Evolutionary conservation across 2,113 vertebrate genomes (phyloP).

Genomic region (Otolemur garnettii): DNA sequence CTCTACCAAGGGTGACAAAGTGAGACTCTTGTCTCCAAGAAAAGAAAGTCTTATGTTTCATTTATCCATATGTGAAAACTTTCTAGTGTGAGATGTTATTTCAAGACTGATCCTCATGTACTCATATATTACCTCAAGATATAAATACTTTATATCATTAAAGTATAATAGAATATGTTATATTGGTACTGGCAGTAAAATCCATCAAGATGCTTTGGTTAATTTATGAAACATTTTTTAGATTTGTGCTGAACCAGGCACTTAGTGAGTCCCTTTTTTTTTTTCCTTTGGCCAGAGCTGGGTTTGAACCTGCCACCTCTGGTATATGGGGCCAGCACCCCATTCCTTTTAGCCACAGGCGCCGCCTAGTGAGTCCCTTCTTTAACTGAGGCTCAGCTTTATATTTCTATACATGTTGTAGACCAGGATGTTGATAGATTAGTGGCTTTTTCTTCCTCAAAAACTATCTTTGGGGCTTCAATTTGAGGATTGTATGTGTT

Average conservation of each 20-base stretch:
- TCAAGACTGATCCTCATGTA: slow-evolving; percentile 14
- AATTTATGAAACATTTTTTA: slow-evolving; percentile 45
- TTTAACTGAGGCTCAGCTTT: slow-evolving; percentile 29
- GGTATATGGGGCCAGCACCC: too few relatives aligned
- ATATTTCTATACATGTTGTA: background rate
- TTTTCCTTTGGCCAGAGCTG: too few relatives aligned
- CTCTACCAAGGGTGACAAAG: too few relatives aligned
- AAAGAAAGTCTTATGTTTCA: slow-evolving; percentile 18
- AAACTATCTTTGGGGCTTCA: background rate
- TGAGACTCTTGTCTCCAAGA: too few relatives aligned
- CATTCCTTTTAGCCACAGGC: too few relatives aligned
- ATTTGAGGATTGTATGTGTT: background rate
- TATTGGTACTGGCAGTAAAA: slow-evolving; percentile 8
- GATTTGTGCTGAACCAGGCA: slow-evolving; percentile 17
- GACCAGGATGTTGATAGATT: background rate
- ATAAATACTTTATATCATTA: background rate
- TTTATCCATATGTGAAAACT: slow-evolving; percentile 18
- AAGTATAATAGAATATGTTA: background rate
- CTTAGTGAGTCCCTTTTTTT: slow-evolving; percentile 17
- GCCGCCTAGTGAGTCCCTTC: background rate
- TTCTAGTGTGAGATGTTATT: slow-evolving; percentile 54
- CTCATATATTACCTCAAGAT: background rate
- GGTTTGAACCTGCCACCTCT: too few relatives aligned
- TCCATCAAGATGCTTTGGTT: slow-evolving; percentile 1
- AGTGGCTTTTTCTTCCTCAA: background rate